Base-by-base conservation (phyloP, 1,140 invertebrate genomes). In the Nomia melanderi region DNA sequence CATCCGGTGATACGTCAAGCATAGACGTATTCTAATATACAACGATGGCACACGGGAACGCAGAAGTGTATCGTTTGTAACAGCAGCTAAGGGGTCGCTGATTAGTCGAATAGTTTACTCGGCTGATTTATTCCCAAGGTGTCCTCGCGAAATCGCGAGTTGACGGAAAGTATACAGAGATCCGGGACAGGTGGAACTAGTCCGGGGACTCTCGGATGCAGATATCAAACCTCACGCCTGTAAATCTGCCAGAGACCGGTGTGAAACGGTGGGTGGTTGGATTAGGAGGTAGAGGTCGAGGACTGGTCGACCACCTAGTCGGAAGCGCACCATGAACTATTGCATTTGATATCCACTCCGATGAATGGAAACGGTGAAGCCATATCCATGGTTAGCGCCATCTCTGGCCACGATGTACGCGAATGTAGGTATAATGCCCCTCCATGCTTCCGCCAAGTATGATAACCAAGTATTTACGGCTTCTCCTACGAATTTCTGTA, bases 381-480 rank as follows among this genome's bases (percentile, higher is more conserved):
- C 81, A 59, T 85, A 86, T 90, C 83, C 86, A 77, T 53, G 83
- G 56, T 71, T 60, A 65, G 67, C 76, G 74, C 70, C 83, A 78
- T 82, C 81, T 78, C 81, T 78, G 80, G 66, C 80, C 81, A 70
- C 70, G 70, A 74, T 79, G 81, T 84, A 83, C 78, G 83, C 86
- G 87, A 88, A 88, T 86, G 84, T 86, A 86, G 83, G 86, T 83
- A 83, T 89, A 88, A 89, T 87, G 82, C 74, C 86, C 86, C 85
- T 84, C 76, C 83, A 65, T 86, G 83, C 86, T 90, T 91, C 89
- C 90, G 87, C 85, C 86, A 88, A 88, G 76, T 89, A 88, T 90
- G 90, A 91, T 91, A 91, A 91, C 90, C 89, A 89, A 90, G 86
- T 91, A 91, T 91, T 91, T 91, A 91, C 88, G 85, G 82, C 82